Evolutionary conservation across 2,113 vertebrate species (phyloP).

Genomic region (Atherinomorus stipes): DNA sequence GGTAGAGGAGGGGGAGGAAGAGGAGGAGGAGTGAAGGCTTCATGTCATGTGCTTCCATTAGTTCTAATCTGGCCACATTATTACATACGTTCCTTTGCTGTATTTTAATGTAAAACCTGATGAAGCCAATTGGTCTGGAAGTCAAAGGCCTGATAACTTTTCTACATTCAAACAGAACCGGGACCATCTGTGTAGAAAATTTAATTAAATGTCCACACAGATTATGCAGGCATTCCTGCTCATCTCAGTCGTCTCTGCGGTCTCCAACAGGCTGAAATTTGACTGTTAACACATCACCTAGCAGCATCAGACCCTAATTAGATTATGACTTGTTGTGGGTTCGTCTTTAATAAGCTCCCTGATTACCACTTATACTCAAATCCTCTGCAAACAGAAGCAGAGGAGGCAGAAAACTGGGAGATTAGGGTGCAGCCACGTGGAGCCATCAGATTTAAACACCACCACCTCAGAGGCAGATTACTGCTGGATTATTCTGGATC

Average conservation of each 20-base stretch:
- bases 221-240: not conserved
- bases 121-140: too few species aligned
- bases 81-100: too few species aligned
- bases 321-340: not conserved
- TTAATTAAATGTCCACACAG: too few species aligned
- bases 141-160: too few species aligned
- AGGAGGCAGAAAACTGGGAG: not conserved
- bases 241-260: fast-evolving
- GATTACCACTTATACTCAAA: not conserved
- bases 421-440: too few species aligned
- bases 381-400: not conserved
- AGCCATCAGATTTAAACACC: too few species aligned
- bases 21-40: not conserved
- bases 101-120: too few species aligned
- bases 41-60: too few species aligned
- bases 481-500: not conserved
- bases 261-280: not conserved
- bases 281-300: not conserved
- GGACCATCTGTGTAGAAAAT: too few species aligned
- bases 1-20: not conserved
- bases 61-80: too few species aligned
- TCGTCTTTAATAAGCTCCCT: not conserved
- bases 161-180: too few species aligned
- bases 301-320: not conserved
- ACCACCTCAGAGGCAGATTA: not conserved